Conservation (phyloP, 2,797 vertebrate species). For the Danio choprae region DNA sequence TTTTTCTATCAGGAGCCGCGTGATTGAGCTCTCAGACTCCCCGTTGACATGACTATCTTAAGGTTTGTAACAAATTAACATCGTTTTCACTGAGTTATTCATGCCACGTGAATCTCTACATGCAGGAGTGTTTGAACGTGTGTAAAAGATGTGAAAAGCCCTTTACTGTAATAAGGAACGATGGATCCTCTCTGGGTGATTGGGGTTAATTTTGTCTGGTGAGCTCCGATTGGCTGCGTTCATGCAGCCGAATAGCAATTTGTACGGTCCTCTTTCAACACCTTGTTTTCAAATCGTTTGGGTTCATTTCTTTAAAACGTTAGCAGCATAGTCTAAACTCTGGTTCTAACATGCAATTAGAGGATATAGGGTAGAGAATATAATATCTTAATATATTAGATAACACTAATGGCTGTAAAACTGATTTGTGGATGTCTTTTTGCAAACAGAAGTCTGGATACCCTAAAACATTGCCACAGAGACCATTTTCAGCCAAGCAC, state of each 20-base stretch:
- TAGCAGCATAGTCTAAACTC: constrained; percentile 50
- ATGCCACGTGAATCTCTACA: constrained; percentile 48
- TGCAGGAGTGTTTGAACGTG: constrained; percentile 56
- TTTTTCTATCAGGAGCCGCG: constrained; percentile 18
- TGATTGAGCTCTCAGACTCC: constrained; percentile 13
- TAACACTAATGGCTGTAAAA: constrained; percentile 49
- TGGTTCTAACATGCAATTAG: constrained; percentile 60
- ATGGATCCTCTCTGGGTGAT: constrained; percentile 32
- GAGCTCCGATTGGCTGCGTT: constrained; percentile 40
- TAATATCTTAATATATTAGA: constrained; percentile 57
- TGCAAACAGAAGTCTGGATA: constrained; percentile 23
- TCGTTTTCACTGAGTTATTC: constrained; percentile 39
- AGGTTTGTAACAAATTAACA: constrained; percentile 26
- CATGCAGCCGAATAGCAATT: constrained; percentile 45
- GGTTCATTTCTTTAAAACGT: constrained; percentile 50
- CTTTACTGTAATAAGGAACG: constrained; percentile 59
- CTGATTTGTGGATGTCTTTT: constrained; percentile 41
- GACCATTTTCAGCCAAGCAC: constrained; percentile 28
- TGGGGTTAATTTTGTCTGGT: constrained; percentile 15
- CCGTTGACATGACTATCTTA: constrained; percentile 3
- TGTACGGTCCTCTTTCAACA: constrained; percentile 19
- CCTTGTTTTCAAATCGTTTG: constrained; percentile 29
- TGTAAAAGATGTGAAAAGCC: constrained; percentile 63
- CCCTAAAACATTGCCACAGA: background rate
- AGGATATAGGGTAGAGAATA: constrained; percentile 58